Percentiles rank a stretch among this genome's conserved stretches.
These are phyloP conservation scores for Sesia bembeciformis DNA, from an alignment of 2,888 invertebrate species.

Conservation along the genomic window DNA sequence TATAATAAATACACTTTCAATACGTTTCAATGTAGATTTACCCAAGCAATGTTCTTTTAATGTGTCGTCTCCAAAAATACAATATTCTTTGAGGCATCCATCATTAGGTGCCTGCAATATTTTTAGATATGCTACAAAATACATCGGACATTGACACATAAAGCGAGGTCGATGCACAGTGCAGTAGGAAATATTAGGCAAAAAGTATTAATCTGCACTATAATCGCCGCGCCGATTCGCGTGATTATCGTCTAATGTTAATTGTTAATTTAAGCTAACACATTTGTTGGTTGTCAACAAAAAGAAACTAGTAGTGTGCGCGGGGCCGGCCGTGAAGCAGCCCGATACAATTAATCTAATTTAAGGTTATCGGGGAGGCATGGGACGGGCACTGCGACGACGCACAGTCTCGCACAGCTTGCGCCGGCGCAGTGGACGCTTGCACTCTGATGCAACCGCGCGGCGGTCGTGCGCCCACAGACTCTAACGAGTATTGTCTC, in stretches of 20 bases:
- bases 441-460: conserved; percentile 28
- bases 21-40: background rate
- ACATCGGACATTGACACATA: conserved; percentile 2
- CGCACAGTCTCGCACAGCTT: conserved; percentile 63
- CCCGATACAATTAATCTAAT: conserved; percentile 72
- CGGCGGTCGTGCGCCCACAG: conserved; percentile 4
- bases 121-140: conserved; percentile 5
- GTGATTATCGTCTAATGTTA: conserved; percentile 31
- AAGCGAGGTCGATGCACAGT: conserved; percentile 1
- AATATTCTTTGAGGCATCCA: conserved; percentile 1
- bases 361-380: conserved; percentile 68
- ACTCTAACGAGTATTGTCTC: conserved; percentile 1
- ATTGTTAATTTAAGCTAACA: conserved; percentile 53
- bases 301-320: conserved; percentile 29
- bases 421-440: conserved; percentile 36
- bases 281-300: conserved; percentile 64
- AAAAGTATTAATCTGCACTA: background rate
- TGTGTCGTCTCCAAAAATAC: background rate
- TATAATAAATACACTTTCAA: no score
- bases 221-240: background rate
- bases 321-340: conserved; percentile 61
- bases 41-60: background rate
- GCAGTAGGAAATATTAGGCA: background rate
- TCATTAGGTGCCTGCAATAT: conserved; percentile 2
- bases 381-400: conserved; percentile 48